phyloP scores from a whole-genome alignment of 2,888 invertebrate genomes.

The Chloroclystis v-ata region DNA sequence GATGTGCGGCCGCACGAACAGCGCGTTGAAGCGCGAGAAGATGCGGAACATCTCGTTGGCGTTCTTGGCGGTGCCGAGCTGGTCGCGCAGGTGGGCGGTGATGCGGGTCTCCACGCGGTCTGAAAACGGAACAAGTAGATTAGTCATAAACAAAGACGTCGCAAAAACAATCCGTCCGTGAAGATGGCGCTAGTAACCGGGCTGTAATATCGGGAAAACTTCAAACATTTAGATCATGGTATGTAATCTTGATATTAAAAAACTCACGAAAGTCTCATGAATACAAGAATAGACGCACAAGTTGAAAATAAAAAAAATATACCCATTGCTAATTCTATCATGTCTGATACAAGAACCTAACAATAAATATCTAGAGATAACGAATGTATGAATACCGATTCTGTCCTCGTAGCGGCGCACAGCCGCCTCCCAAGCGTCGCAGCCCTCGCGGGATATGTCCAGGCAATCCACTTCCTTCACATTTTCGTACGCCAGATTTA shows the following conservation, averaged over 20 bases:
- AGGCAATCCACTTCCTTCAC: slow-evolving; percentile 99
- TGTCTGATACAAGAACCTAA: no score
- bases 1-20: slow-evolving; percentile 99
- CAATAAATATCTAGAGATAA: no score
- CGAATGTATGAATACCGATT: no score
- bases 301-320: no score
- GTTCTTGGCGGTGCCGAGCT: slow-evolving; percentile 98
- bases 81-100: slow-evolving; percentile 97
- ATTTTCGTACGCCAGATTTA: slow-evolving; percentile 97
- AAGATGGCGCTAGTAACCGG: no score
- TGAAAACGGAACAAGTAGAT: not conserved
- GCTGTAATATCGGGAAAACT: no score
- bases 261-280: no score
- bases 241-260: no score
- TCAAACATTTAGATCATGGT: no score
- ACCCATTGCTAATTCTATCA: no score
- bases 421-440: slow-evolving; percentile 98
- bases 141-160: not conserved
- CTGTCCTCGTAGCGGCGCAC: slow-evolving; percentile 97
- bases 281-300: no score
- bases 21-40: slow-evolving; percentile 97
- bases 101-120: slow-evolving; percentile 98
- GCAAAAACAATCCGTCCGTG: no score
- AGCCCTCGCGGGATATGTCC: slow-evolving; percentile 97
- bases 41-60: slow-evolving; percentile 99